Conservation (phyloP, 2,888 invertebrate species). For the Chrysina gloriosa region DNA sequence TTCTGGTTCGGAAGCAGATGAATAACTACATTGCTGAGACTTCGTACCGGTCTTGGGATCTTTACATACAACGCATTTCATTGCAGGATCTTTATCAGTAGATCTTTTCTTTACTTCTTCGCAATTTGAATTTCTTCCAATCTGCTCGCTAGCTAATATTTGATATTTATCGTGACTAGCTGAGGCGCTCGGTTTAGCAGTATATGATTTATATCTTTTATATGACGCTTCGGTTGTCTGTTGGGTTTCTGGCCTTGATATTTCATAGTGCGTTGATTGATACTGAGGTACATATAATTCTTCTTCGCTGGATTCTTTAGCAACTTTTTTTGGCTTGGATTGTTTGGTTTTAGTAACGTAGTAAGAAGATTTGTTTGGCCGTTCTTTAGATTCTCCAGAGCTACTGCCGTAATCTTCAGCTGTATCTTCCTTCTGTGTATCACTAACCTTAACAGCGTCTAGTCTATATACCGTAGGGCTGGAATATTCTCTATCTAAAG, state of each 20-base stretch:
- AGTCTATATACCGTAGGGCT: conserved; percentile 38
- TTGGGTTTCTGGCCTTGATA: background rate
- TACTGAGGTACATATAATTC: conserved; percentile 8
- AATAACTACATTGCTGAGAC: conserved; percentile 71
- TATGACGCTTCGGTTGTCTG: conserved; percentile 4
- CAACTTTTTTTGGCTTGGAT: conserved; percentile 13
- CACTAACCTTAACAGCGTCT: conserved; percentile 35
- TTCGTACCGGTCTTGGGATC: conserved; percentile 68
- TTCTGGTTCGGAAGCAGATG: conserved; percentile 65
- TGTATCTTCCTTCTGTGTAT: conserved; percentile 31
- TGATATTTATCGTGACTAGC: conserved; percentile 40
- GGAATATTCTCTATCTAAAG: conserved; percentile 41
- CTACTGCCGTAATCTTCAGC: background rate
- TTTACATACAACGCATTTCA: conserved; percentile 69
- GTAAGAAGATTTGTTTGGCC: conserved; percentile 15
- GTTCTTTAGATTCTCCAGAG: conserved; percentile 1
- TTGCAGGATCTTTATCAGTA: conserved; percentile 57
- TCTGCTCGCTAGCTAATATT: conserved; percentile 50
- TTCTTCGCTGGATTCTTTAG: conserved; percentile 16
- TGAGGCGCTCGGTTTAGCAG: background rate
- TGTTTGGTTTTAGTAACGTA: conserved; percentile 23
- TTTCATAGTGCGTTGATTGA: conserved; percentile 1
- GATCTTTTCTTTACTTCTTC: conserved; percentile 71
- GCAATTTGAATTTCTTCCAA: conserved; percentile 67
- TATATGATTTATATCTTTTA: conserved; percentile 20